Evolutionary conservation across 2,888 invertebrate genomes (phyloP), one percentile per base, ranked within the genome.

Genomic region (Heteromurus nitidus): DNA sequence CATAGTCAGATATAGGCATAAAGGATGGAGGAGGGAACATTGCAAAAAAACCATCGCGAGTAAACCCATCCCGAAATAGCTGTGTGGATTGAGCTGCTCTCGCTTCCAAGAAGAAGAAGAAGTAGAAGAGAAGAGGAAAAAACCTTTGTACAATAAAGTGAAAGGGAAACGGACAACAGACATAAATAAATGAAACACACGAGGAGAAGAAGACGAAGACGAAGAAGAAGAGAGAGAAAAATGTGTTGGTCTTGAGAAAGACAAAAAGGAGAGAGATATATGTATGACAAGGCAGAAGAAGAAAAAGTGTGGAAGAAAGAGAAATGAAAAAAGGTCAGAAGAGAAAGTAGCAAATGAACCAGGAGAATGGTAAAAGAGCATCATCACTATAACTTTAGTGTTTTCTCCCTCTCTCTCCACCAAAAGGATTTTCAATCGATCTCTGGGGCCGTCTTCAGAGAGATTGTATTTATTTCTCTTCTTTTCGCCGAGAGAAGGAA

Each of bases 361-460:
- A 47, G n/a, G n/a, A n/a, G 47, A 47, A 36, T 36, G 7, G 53
- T 9, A 53, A 7, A 22, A 3, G 5, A 22, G 24, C 53, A 22
- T 24, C 22, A 53, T 20, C 53, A 22, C 22, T n/a, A 53, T 53
- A 7, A 53, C n/a, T 36, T 36, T 36, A 5, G 5, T 13, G 5
- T 13, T 36, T 13, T 36, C 36, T 36, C 36, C 13, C 36, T 36
- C 36, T 36, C 36, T 36, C 36, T 47, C 47, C n/a, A 16, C 36
- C 11, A 30, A 60, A 60, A 30, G 30, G 60, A 60, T 60, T 64
- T 64, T 64, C 42, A 64, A 64, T 64, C 64, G 64, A 64, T 64
- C 64, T 64, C 64, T 42, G 5, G 64, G 42, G 64, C 13, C 22
- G 30, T 60, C 26, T 60, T 30, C 18, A 30, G 31, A 55, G 13